Base-by-base conservation (phyloP, 2,113 vertebrate genomes). In the Atherinomorus stipes region DNA sequence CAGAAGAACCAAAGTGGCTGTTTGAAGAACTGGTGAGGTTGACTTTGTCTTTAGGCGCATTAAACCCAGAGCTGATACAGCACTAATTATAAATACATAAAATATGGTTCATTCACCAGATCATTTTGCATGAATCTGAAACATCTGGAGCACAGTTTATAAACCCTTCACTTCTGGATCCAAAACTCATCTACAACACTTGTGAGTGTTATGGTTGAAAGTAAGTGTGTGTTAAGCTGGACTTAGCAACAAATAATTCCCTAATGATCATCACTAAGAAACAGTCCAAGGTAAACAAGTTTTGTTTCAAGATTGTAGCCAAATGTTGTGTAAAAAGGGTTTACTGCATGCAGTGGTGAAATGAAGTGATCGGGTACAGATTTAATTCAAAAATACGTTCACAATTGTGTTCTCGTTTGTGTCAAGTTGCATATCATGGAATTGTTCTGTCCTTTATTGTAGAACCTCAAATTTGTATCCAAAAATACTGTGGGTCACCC, bases 131-230 rank as follows among this genome's bases (percentile, higher is more conserved):
- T 1, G 70, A 54, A 78, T 76, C 11, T 6, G 10, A 78, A 83
- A 45, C 71, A 83, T 78, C 63, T 79, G 83, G 61, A 44, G n/a
- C 22, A 54, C 0, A 16, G 12, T 59, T 66, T 59, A 11, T 52
- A 82, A 63, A 74, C 7, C 52, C 37, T 37, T 50, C 51, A 61
- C 0, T 0, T 5, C 25, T 58, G 15, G 10, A 51, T 61, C 25
- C 3, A 49, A 63, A 53, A 8, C 65, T 58, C 44, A 57, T 79
- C 50, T 47, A 1, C 15, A 58, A 68, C 60, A 76, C 11, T 52
- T 47, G 18, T 49, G 61, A 59, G 23, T 51, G 63, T 66, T 66
- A 66, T 70, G 66, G 64, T n/a, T 61, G 18, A 61, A 75, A 71
- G 18, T 72, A 4, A 74, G 25, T 73, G 26, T 38, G 21, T 25